Evolutionary conservation across 2,888 invertebrate species (phyloP).

Genomic region (Pediacus dermestoides): DNA sequence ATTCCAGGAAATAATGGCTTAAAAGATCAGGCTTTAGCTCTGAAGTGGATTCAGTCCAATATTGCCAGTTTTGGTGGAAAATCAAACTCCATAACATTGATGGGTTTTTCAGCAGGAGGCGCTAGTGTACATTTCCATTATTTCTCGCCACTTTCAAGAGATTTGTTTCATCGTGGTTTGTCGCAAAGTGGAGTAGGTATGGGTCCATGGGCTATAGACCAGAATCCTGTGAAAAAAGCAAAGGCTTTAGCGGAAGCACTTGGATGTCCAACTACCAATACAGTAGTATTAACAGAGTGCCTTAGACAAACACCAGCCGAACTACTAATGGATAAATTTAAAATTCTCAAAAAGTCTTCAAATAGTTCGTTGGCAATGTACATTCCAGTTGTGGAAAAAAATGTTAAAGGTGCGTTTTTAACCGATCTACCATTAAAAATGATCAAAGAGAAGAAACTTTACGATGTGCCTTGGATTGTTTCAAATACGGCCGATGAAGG

Average conservation of each 20-base stretch:
- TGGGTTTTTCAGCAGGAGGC: slow-evolving; percentile 69
- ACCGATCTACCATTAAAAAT: slow-evolving; percentile 38
- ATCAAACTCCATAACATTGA: slow-evolving; percentile 61
- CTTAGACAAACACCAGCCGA: slow-evolving; percentile 33
- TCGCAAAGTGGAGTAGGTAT: slow-evolving; percentile 40
- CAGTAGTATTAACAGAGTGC: slow-evolving; percentile 35
- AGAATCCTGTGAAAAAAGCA: slow-evolving; percentile 31
- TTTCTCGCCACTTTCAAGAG: slow-evolving; percentile 59
- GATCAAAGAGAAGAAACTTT: slow-evolving; percentile 35
- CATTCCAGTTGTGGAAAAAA: slow-evolving; percentile 36
- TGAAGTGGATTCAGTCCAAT: slow-evolving; percentile 65
- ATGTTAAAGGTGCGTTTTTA: slow-evolving; percentile 30
- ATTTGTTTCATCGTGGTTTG: slow-evolving; percentile 44
- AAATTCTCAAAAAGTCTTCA: too few species aligned
- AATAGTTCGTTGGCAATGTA: too few species aligned
- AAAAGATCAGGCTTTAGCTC: slow-evolving; percentile 67
- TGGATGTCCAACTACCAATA: slow-evolving; percentile 34
- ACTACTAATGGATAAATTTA: too few species aligned
- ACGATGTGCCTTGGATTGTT: slow-evolving; percentile 41
- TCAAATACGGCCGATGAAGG: slow-evolving; percentile 36
- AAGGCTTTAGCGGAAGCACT: slow-evolving; percentile 30
- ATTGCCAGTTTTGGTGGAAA: slow-evolving; percentile 67
- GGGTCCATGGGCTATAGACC: slow-evolving; percentile 32
- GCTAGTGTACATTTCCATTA: slow-evolving; percentile 70
- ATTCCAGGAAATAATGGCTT: slow-evolving; percentile 68